Evolutionary conservation across 2,888 invertebrate genomes (phyloP), one percentile per base, ranked within the genome.

Genomic region (Lamproptera curius): DNA sequence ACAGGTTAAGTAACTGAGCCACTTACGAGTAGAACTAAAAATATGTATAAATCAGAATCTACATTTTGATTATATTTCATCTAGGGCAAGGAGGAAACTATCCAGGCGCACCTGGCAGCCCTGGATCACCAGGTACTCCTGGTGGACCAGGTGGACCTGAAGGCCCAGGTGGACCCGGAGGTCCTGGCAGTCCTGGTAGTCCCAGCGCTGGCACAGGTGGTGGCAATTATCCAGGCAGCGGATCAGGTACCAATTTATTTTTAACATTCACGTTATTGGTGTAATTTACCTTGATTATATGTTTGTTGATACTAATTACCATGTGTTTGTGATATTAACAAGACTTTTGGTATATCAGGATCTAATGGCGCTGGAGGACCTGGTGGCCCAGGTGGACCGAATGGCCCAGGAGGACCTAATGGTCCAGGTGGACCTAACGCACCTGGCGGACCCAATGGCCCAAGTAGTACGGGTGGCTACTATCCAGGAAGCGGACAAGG

Each of bases 391-490:
- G 62, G 65, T 5, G 61, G 59, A 13, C 57, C 61, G 9, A 61
- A 63, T 0, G 37, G 55, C 0, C 61, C 63, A 0, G 54, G 57
- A 8, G 41, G 54, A 4, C 62, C 62, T 8, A 57, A 58, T 2
- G 53, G 55, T 31, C 43, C 43, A 6, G 26, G 36, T 36, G 55
- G 65, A 6, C 46, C 53, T 1, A 55, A 58, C 11, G 64, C 65
- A 14, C 83, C 83, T n/a, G n/a, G 33, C 9, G 42, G 35, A 13
- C 59, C 62, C 1, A 54, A 57, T 23, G 70, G 65, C 15, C 65
- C 67, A 20, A 63, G 58, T 44, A 67, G 50, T 14, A 59, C 62
- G 13, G 52, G 47, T 14, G 42, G 51, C 53, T 52, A 60, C 56
- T 52, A 53, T 45, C 56, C 67, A 23, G 63, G 65, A 65, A 10